These are phyloP conservation scores for Crenuchus spilurus DNA, from an alignment of 2,797 vertebrate genomes.

Conservation along the genomic window DNA sequence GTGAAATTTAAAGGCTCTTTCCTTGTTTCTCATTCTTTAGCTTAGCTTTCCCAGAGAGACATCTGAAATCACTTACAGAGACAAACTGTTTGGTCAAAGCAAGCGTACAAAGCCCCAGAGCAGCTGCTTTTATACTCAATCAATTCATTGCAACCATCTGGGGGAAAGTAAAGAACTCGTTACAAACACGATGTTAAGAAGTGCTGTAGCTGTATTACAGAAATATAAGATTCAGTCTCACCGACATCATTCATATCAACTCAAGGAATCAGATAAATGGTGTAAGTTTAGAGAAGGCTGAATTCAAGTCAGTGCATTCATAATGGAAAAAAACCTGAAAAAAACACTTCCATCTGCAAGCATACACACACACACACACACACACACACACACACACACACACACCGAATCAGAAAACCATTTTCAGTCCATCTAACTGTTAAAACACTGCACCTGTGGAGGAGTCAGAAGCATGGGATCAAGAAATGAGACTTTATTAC, in stretches of 20 bases:
- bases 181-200: slow-evolving; percentile 26
- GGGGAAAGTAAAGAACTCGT: slow-evolving; percentile 24
- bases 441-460: no score
- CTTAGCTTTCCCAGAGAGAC: slow-evolving; percentile 79
- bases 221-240: slow-evolving; percentile 24
- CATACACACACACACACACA: background rate
- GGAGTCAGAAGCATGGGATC: no score
- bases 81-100: slow-evolving; percentile 85
- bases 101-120: slow-evolving; percentile 79
- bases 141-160: slow-evolving; percentile 62
- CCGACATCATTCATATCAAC: slow-evolving; percentile 7
- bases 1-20: slow-evolving; percentile 57
- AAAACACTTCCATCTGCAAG: background rate
- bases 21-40: slow-evolving; percentile 52
- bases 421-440: no score
- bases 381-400: no score
- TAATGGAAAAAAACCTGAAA: background rate
- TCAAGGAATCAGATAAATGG: background rate
- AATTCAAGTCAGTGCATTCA: background rate
- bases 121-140: slow-evolving; percentile 81
- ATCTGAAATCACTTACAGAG: slow-evolving; percentile 84
- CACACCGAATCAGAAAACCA: no score
- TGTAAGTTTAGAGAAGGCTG: background rate
- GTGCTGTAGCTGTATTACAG: slow-evolving; percentile 14
- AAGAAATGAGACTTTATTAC: no score